Base-by-base conservation (phyloP, 2,113 vertebrate genomes). In the Hippolais icterina region DNA sequence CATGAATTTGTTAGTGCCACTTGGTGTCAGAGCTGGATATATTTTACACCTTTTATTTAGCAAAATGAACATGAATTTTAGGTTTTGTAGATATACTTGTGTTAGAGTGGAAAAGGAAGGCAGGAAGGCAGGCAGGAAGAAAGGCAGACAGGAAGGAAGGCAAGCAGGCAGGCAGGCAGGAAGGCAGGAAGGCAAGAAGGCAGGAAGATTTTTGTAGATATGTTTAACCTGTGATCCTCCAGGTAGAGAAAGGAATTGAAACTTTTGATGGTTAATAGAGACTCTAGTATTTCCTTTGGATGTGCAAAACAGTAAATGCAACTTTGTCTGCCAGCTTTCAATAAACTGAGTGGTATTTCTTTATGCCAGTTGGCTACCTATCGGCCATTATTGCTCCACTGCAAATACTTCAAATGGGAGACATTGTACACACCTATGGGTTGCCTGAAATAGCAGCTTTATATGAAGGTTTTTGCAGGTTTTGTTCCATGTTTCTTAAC, bases 1-100 rank as follows among this genome's bases (percentile, higher is more conserved):
- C 11, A 59, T 23, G 24, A 87, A 68, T n/a, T 59, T 0, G 0
- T 8, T n/a, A 42, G 17, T 33, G 31, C 3, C 25, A 46, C 27
- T 35, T 46, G 46, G 19, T 25, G 22, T 60, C 35, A 64, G 25
- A 68, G 8, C 7, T 42, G 20, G 18, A 5, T 18, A 56, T 66
- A 2, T 33, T 42, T 56, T 60, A 52, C 4, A 15, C 3, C 7
- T 83, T 75, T 61, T 52, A 28, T 52, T 87, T 44, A 87, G 12
- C 18, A 85, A 84, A 31, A 50, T 29, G 10, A 47, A 29, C n/a
- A 44, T 70, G 22, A 3, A 29, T 22, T 35, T 10, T 39, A 8
- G 6, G 2, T 2, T 23, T 49, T 47, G 6, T 37, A 78, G 21
- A 12, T 53, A 15, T 61, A 18, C 14, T 71, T 68, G 24, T 60